phyloP scores from a whole-genome alignment of 2,888 invertebrate genomes.

The Bellardia bayeri region DNA sequence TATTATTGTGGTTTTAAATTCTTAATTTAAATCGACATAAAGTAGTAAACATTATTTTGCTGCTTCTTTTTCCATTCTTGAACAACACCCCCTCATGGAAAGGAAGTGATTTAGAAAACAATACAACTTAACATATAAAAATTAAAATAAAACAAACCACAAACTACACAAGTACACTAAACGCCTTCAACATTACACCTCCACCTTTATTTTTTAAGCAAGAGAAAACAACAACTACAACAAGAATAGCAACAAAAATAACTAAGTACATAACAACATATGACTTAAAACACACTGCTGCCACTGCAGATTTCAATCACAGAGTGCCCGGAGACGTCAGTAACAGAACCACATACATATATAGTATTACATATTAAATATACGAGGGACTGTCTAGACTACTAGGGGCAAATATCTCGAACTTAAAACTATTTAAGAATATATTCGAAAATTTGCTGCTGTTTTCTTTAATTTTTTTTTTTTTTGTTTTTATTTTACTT shows the following conservation, averaged over 20 bases:
- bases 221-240: constrained; percentile 26
- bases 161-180: constrained; percentile 61
- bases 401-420: too few relatives aligned
- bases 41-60: constrained; percentile 32
- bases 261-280: constrained; percentile 24
- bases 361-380: constrained; percentile 19
- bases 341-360: constrained; percentile 23
- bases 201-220: constrained; percentile 41
- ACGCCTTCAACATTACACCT: constrained; percentile 67
- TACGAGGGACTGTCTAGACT: constrained; percentile 29
- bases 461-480: background rate
- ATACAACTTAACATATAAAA: constrained; percentile 41
- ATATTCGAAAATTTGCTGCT: background rate
- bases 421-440: background rate
- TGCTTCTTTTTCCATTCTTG: constrained; percentile 1
- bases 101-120: constrained; percentile 69
- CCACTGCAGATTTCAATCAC: constrained; percentile 67
- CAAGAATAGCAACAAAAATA: constrained; percentile 36
- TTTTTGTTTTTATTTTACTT: background rate
- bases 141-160: constrained; percentile 59
- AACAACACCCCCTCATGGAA: constrained; percentile 34
- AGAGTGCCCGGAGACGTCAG: constrained; percentile 51
- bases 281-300: constrained; percentile 50
- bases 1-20: constrained; percentile 19
- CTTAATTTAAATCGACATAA: constrained; percentile 55